Evolutionary conservation across 2,888 invertebrate genomes (phyloP).

Genomic region (Mimachlamys varia): DNA sequence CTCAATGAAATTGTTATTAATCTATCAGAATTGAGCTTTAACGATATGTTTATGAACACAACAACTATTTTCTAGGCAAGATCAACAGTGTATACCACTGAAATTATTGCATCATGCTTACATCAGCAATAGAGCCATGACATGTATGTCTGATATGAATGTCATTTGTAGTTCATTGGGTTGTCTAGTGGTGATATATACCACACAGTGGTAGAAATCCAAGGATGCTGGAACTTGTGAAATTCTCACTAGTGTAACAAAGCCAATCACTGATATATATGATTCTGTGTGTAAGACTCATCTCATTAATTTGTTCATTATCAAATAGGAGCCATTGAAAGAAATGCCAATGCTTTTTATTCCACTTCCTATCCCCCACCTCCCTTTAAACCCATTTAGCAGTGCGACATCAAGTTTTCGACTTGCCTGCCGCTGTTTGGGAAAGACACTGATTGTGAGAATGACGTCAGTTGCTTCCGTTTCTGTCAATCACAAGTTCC

Average conservation of each 20-base stretch:
- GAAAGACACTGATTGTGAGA: conserved; percentile 6
- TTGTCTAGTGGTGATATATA: no score
- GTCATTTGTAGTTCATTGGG: no score
- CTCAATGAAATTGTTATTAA: no score
- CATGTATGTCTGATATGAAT: no score
- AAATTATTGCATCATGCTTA: no score
- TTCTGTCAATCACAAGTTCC: conserved; percentile 11
- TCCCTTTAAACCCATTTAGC: conserved; percentile 17
- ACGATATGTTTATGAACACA: no score
- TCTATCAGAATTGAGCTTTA: no score
- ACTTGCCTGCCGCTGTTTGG: not conserved
- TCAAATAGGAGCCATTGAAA: not conserved
- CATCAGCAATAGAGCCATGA: no score
- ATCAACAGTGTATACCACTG: no score
- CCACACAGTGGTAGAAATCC: no score
- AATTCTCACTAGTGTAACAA: not conserved
- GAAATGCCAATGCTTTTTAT: not conserved
- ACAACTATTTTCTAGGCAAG: no score
- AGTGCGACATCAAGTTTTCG: not conserved
- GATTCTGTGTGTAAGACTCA: not conserved
- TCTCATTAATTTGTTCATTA: not conserved
- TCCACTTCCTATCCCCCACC: not conserved
- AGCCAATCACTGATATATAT: not conserved
- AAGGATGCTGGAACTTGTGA: no score
- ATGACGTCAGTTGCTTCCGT: conserved; percentile 8